phyloP scores from a whole-genome alignment of 2,888 invertebrate genomes.

The Ditylenchus weischeri region DNA sequence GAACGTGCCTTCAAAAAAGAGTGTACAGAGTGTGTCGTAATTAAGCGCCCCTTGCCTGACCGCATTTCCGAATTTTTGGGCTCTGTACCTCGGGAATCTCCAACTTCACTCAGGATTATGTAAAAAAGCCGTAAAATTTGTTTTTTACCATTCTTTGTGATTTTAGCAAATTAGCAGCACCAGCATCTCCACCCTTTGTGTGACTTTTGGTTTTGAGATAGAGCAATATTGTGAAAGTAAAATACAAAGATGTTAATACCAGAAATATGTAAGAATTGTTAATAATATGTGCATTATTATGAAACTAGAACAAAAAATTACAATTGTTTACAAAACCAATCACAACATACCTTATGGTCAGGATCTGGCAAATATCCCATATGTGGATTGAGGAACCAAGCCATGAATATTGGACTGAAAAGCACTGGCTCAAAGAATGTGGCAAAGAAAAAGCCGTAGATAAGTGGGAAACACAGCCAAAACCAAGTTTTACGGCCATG shows the following conservation, averaged over 20 bases:
- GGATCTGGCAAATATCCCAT: slow-evolving; percentile 11
- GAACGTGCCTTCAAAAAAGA: no score
- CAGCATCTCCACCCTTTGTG: background rate
- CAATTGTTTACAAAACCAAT: no score
- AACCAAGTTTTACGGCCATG: slow-evolving; percentile 15
- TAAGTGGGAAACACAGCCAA: slow-evolving; percentile 15
- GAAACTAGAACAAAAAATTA: background rate
- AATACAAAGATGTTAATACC: background rate
- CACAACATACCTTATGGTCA: no score
- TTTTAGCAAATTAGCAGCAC: background rate
- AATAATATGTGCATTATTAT: background rate
- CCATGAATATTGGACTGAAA: slow-evolving; percentile 14
- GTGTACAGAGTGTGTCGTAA: no score
- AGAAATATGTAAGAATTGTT: slow-evolving; percentile 1
- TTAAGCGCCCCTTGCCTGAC: no score
- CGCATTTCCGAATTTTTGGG: no score
- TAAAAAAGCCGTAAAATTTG: no score
- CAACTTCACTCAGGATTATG: no score
- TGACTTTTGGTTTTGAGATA: background rate
- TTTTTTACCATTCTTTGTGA: background rate
- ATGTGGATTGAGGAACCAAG: slow-evolving; percentile 25
- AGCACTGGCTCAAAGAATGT: slow-evolving; percentile 14
- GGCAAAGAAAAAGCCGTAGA: slow-evolving; percentile 18
- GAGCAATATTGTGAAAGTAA: background rate
- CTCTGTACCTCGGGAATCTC: no score